Conservation (phyloP, 2,113 vertebrate species). For the Brienomyrus brachyistius region DNA sequence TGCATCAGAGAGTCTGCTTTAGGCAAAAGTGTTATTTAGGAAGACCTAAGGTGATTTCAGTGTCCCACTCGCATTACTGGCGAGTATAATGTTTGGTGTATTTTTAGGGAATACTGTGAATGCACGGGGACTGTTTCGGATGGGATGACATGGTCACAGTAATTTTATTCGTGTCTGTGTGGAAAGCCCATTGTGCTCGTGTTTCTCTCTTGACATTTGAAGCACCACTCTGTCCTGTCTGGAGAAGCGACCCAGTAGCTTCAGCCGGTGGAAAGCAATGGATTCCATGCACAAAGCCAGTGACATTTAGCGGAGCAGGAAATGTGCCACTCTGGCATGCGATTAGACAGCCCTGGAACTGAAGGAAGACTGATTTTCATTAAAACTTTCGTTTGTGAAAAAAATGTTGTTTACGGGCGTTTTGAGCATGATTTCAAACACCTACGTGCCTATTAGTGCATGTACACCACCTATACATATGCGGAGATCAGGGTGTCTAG, state of each 20-base stretch:
- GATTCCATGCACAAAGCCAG: constrained; percentile 38
- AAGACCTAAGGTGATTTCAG: constrained; percentile 54
- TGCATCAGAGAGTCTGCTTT: constrained; percentile 58
- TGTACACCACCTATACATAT: neutral
- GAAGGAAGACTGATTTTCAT: neutral
- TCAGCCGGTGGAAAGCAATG: constrained; percentile 38
- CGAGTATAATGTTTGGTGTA: constrained; percentile 16
- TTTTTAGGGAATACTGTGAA: neutral
- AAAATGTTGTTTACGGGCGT: neutral
- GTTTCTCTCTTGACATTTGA: constrained; percentile 40
- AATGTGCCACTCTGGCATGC: constrained; percentile 27
- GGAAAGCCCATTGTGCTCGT: constrained; percentile 31
- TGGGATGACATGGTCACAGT: neutral
- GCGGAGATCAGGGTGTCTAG: neutral
- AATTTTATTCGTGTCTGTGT: neutral
- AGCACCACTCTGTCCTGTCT: constrained; percentile 34
- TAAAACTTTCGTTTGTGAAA: neutral
- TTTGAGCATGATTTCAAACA: neutral
- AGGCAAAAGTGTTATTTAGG: constrained; percentile 61
- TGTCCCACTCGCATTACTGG: constrained; percentile 23
- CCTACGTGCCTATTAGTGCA: neutral
- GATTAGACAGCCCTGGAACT: constrained; percentile 29
- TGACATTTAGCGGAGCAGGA: constrained; percentile 53
- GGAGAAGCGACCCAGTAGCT: constrained; percentile 27
- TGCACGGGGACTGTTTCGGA: neutral